Conservation (phyloP, 2,113 vertebrate species). For the Thryonomys swinderianus region DNA sequence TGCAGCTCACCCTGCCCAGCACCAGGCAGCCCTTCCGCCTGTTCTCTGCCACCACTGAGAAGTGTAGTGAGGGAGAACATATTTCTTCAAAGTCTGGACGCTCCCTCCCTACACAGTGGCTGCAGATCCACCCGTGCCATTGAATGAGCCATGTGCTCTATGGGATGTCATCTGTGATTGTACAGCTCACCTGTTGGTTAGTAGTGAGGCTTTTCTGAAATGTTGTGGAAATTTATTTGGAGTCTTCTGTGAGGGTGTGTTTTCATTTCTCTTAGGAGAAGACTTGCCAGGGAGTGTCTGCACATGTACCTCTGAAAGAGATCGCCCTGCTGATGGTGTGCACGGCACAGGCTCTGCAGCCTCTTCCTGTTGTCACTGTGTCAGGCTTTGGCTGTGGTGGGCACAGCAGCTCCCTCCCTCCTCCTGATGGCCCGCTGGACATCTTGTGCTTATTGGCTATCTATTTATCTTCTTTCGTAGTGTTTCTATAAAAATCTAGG, state of each 20-base stretch:
- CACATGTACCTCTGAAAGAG: neutral
- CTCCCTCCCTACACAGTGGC: fast-evolving
- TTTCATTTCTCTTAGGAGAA: neutral
- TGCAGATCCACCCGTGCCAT: fast-evolving
- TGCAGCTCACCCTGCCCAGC: neutral
- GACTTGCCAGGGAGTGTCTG: neutral
- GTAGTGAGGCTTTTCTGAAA: neutral
- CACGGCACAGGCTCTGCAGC: neutral
- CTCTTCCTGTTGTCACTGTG: neutral
- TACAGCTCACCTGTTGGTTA: fast-evolving
- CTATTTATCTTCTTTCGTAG: neutral
- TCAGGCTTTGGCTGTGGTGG: neutral
- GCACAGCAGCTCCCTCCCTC: neutral
- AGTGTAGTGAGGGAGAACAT: neutral
- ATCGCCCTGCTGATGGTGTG: neutral
- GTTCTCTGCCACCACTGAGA: neutral
- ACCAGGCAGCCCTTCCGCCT: too few species aligned
- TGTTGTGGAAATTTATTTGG: neutral
- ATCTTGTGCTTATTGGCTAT: neutral
- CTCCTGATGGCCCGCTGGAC: neutral
- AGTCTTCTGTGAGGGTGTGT: neutral
- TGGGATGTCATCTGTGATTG: neutral
- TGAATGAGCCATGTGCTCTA: neutral
- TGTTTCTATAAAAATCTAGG: neutral
- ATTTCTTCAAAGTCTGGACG: fast-evolving